Percentiles rank a stretch among this genome's conserved stretches.
Evolutionary conservation across 2,888 invertebrate genomes (phyloP).

Genomic region (Odontomyia ornata): DNA sequence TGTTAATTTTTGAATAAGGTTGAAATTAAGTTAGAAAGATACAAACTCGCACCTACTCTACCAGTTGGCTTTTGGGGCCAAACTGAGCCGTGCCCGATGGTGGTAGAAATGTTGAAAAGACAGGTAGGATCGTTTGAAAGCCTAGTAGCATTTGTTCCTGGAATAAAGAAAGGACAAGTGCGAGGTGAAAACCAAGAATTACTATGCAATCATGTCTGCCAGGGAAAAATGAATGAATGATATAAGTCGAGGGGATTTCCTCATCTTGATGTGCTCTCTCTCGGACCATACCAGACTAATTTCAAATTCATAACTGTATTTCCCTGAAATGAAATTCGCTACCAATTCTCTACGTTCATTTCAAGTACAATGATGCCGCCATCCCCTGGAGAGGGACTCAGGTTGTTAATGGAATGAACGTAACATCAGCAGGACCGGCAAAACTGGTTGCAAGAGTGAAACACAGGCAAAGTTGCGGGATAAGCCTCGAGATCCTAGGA

Average conservation of each 20-base stretch:
- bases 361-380: not conserved
- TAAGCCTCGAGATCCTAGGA: not conserved
- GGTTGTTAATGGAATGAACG: not conserved
- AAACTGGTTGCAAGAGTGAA: not conserved
- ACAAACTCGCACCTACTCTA: too few relatives aligned
- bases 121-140: not conserved
- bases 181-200: not conserved
- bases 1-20: conserved; percentile 37
- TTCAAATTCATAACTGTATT: conserved; percentile 47
- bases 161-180: not conserved
- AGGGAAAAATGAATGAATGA: conserved; percentile 32
- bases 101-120: not conserved
- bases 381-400: not conserved
- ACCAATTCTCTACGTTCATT: conserved; percentile 36
- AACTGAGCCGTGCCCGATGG: not conserved
- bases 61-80: too few relatives aligned
- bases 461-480: not conserved
- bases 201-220: conserved; percentile 19
- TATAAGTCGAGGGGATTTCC: not conserved
- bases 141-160: not conserved
- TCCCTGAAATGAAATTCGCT: conserved; percentile 44
- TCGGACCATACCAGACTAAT: conserved; percentile 40
- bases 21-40: conserved; percentile 32
- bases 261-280: conserved; percentile 28
- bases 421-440: not conserved